These are phyloP conservation scores for Episyrphus balteatus DNA, from an alignment of 1,140 invertebrate genomes.

Conservation along the genomic window DNA sequence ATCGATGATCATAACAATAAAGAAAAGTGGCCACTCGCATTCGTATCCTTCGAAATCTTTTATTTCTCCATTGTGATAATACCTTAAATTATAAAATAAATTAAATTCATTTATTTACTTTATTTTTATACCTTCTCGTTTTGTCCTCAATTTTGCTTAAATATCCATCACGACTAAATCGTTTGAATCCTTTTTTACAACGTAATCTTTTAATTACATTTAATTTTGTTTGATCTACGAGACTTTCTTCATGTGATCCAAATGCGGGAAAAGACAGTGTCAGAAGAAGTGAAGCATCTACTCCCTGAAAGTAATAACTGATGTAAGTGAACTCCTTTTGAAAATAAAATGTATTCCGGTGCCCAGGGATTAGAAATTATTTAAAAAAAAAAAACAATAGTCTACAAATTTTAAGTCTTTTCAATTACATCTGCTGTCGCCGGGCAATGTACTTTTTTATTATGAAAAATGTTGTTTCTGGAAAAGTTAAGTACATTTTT, in stretches of 20 bases:
- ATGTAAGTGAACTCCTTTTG: too few relatives aligned
- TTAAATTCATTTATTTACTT: neutral
- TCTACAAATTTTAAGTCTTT: too few relatives aligned
- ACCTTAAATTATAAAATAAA: constrained; percentile 25
- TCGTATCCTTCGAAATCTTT: constrained; percentile 95
- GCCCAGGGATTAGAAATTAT: too few relatives aligned
- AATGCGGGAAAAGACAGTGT: constrained; percentile 96
- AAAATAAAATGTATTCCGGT: too few relatives aligned
- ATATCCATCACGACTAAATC: constrained; percentile 92
- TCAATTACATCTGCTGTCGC: too few relatives aligned
- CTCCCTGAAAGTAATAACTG: constrained; percentile 63
- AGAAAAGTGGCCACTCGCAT: constrained; percentile 97
- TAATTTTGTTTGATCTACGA: constrained; percentile 76
- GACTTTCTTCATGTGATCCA: constrained; percentile 86
- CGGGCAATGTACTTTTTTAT: too few relatives aligned
- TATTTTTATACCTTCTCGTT: constrained; percentile 46
- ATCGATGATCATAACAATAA: constrained; percentile 91
- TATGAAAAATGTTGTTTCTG: too few relatives aligned
- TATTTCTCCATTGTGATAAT: constrained; percentile 51
- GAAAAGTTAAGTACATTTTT: too few relatives aligned
- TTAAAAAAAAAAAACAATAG: too few relatives aligned
- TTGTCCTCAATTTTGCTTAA: constrained; percentile 81
- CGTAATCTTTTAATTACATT: constrained; percentile 78
- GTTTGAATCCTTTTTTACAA: constrained; percentile 86
- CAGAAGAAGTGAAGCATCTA: constrained; percentile 79